phyloP scores from a whole-genome alignment of 2,888 invertebrate genomes.

The Pasiphila rectangulata region DNA sequence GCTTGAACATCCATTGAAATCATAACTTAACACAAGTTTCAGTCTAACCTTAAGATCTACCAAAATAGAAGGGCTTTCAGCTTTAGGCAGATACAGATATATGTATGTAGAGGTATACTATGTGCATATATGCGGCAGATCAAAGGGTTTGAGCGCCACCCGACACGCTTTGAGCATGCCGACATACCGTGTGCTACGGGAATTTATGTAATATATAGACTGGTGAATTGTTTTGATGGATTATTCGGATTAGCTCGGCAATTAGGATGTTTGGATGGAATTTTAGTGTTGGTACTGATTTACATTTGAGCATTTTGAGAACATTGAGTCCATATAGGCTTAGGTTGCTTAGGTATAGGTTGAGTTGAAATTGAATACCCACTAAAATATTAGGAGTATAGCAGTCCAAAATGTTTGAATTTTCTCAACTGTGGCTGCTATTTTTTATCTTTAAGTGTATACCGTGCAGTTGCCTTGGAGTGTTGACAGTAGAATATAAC shows the following conservation, averaged over 20 bases:
- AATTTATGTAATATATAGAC: slow-evolving; percentile 31
- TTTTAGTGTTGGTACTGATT: not conserved
- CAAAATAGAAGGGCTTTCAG: slow-evolving; percentile 55
- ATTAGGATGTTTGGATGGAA: not conserved
- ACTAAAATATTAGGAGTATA: too few species aligned
- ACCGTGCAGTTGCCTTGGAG: too few species aligned
- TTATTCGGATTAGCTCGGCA: slow-evolving; percentile 10
- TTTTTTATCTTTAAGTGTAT: too few species aligned
- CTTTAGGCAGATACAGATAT: slow-evolving; percentile 30
- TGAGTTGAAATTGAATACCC: slow-evolving; percentile 9
- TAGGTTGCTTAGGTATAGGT: slow-evolving; percentile 17
- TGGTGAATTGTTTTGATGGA: slow-evolving; percentile 30
- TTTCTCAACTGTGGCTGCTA: too few species aligned
- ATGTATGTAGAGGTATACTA: slow-evolving; percentile 13
- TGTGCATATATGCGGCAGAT: slow-evolving; percentile 45
- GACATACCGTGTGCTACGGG: slow-evolving; percentile 38
- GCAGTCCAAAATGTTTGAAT: too few species aligned
- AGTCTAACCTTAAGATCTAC: slow-evolving; percentile 36
- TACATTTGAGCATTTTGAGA: too few species aligned
- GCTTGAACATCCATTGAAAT: slow-evolving; percentile 22
- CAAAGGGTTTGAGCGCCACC: slow-evolving; percentile 50
- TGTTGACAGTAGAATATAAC: too few species aligned
- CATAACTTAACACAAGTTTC: slow-evolving; percentile 28
- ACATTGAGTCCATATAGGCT: too few species aligned
- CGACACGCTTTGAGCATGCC: slow-evolving; percentile 52